phyloP scores from a whole-genome alignment of 2,113 vertebrate genomes.

The Pelvicachromis taeniatus region DNA sequence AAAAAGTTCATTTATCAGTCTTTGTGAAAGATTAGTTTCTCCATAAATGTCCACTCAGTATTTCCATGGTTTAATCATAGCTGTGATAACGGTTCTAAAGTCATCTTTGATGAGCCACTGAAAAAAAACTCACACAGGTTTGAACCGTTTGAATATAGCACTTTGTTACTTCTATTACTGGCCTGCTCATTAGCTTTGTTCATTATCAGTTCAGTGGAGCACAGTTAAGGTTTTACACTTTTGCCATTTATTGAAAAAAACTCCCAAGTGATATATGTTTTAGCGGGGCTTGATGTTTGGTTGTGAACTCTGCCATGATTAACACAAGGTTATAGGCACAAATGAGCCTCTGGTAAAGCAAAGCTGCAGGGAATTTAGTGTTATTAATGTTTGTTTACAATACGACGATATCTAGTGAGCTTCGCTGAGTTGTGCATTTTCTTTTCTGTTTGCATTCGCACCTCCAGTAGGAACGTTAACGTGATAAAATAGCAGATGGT shows the following conservation, averaged over 20 bases:
- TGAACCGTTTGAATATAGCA: background rate
- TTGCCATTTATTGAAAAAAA: background rate
- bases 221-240: background rate
- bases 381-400: background rate
- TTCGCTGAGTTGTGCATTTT: background rate
- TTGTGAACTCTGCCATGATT: background rate
- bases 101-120: background rate
- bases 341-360: background rate
- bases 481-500: background rate
- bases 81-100: background rate
- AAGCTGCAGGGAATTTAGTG: background rate
- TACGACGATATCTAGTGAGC: background rate
- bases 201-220: background rate
- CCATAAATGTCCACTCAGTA: background rate
- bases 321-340: background rate
- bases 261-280: background rate
- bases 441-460: background rate
- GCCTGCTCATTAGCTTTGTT: background rate
- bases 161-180: background rate
- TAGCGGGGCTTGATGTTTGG: background rate
- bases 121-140: background rate
- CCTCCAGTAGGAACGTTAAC: background rate
- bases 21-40: background rate
- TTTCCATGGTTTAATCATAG: background rate
- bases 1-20: background rate